Evolutionary conservation across 2,797 vertebrate genomes (phyloP).

Genomic region (Smutsia gigantea): DNA sequence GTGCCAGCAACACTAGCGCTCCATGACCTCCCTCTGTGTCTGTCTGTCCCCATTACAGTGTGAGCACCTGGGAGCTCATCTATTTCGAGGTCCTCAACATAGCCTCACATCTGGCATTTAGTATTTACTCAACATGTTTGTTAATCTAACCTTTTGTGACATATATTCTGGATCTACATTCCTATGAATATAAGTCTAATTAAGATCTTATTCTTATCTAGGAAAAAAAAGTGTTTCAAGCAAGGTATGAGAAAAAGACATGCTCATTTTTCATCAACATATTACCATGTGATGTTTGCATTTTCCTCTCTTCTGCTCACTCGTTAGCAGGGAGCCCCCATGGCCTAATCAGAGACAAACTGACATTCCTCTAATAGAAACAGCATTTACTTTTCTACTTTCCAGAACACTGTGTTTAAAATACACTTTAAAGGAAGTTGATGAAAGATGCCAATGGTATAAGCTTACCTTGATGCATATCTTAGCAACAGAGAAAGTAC

Average conservation of each 20-base stretch:
- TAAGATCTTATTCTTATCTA: not conserved
- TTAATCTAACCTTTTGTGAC: not conserved
- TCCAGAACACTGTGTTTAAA: conserved; percentile 41
- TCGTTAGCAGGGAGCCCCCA: not conserved
- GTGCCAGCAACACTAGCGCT: rapidly evolving
- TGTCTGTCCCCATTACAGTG: not conserved
- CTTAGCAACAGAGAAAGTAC: conserved; percentile 47
- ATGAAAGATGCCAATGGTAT: not conserved
- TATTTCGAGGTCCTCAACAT: not conserved
- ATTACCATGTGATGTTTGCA: not conserved
- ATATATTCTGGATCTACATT: not conserved
- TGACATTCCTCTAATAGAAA: not conserved
- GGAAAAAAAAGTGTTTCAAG: not conserved
- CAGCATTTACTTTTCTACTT: not conserved
- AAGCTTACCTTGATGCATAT: not conserved
- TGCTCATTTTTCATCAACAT: not conserved
- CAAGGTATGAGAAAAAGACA: not conserved
- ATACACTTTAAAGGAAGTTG: conserved; percentile 45
- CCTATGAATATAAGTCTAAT: not conserved
- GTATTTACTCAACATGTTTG: not conserved
- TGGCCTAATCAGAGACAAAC: not conserved
- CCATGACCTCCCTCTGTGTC: rapidly evolving
- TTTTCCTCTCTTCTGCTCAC: not conserved
- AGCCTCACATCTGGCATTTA: not conserved
- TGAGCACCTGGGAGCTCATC: no score